phyloP scores from a whole-genome alignment of 2,797 vertebrate species.

The Rhynchonycteris naso region DNA sequence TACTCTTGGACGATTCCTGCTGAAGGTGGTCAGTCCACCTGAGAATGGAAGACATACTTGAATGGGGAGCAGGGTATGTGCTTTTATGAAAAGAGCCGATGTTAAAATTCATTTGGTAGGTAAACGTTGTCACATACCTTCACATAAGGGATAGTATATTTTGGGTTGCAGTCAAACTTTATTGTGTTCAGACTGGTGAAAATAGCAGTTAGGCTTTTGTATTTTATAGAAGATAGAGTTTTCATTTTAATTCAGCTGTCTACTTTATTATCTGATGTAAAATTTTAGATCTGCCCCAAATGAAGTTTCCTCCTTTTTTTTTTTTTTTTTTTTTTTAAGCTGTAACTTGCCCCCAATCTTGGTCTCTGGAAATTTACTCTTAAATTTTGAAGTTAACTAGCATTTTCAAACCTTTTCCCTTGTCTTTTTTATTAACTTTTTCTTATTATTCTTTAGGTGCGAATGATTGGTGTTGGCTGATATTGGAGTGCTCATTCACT shows the following conservation, averaged over 20 bases:
- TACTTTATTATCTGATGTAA: slow-evolving; percentile 78
- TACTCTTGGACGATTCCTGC: slow-evolving; percentile 62
- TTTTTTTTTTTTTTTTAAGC: slow-evolving; percentile 78
- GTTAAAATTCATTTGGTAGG: slow-evolving; percentile 58
- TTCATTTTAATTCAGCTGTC: slow-evolving; percentile 81
- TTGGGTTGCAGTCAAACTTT: slow-evolving; percentile 86
- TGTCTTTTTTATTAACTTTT: slow-evolving; percentile 82
- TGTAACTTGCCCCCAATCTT: slow-evolving; percentile 84
- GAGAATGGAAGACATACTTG: slow-evolving; percentile 64
- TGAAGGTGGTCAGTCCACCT: slow-evolving; percentile 64
- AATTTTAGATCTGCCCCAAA: slow-evolving; percentile 80
- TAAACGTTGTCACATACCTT: slow-evolving; percentile 85
- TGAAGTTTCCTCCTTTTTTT: slow-evolving; percentile 79
- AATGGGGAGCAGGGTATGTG: slow-evolving; percentile 65
- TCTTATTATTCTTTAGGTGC: slow-evolving; percentile 89
- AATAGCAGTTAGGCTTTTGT: slow-evolving; percentile 79
- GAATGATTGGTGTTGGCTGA: slow-evolving; percentile 87
- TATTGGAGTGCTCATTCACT: slow-evolving; percentile 67
- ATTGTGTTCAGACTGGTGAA: slow-evolving; percentile 85
- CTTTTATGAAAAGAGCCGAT: slow-evolving; percentile 64
- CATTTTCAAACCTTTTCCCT: slow-evolving; percentile 77
- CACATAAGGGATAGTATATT: slow-evolving; percentile 89
- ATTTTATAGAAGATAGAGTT: slow-evolving; percentile 82
- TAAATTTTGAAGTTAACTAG: slow-evolving; percentile 84
- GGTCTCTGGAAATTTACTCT: slow-evolving; percentile 84